A percentile compares a stretch with the other conserved stretches of the same genome.
Conservation (phyloP, 2,888 invertebrate species). For the Drosophila percnosoma region DNA sequence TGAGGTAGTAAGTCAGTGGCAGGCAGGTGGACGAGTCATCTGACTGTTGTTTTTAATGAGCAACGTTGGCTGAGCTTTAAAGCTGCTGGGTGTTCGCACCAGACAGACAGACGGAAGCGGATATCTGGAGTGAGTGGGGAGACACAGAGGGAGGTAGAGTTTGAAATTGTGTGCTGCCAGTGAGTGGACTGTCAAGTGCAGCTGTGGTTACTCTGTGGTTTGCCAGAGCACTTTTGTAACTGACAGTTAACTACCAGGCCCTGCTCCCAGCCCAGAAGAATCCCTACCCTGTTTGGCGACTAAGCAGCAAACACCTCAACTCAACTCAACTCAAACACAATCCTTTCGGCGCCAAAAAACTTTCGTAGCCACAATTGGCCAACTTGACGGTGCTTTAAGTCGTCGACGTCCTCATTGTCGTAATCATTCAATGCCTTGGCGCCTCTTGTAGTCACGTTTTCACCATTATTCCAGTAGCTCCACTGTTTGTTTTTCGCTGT, state of each 20-base stretch:
- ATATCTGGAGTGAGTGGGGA: neutral
- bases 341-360: constrained; percentile 41
- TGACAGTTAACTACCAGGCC: constrained; percentile 21
- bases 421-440: constrained; percentile 62
- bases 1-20: constrained; percentile 44
- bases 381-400: constrained; percentile 48
- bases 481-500: constrained; percentile 22
- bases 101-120: constrained; percentile 7
- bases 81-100: constrained; percentile 46
- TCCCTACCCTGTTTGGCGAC: constrained; percentile 9
- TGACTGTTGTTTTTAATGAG: constrained; percentile 70
- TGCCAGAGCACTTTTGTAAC: constrained; percentile 51
- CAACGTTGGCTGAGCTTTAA: constrained; percentile 54
- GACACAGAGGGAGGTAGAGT: neutral
- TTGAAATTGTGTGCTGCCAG: constrained; percentile 22
- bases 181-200: constrained; percentile 65
- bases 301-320: constrained; percentile 43
- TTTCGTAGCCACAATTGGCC: constrained; percentile 52
- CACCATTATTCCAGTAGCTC: constrained; percentile 61
- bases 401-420: constrained; percentile 14
- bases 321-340: constrained; percentile 37
- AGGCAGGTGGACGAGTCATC: constrained; percentile 62
- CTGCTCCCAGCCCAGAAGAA: neutral
- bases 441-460: constrained; percentile 74
- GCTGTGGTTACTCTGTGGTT: constrained; percentile 56